Evolutionary conservation across 2,797 vertebrate species (phyloP).

Genomic region (Mastacembelus armatus): DNA sequence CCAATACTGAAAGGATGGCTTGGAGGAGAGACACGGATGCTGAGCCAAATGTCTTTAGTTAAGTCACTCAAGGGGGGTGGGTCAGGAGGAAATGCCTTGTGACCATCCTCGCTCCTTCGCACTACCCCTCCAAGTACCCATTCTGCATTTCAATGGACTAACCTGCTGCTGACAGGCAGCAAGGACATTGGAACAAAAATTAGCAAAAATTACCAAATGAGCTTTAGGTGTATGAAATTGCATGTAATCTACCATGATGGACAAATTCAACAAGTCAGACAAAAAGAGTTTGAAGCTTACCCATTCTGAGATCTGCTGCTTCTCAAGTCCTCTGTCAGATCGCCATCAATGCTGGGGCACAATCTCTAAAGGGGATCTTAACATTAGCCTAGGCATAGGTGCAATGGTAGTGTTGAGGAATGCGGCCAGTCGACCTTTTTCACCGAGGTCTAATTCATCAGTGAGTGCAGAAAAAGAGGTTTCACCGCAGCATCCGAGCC

Average conservation of each 20-base stretch:
- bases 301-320: constrained; percentile 88
- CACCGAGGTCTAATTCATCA: constrained; percentile 83
- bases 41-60: constrained; percentile 84
- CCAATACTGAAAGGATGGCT: constrained; percentile 73
- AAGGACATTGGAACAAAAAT: constrained; percentile 79
- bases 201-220: constrained; percentile 64
- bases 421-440: constrained; percentile 84
- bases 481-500: constrained; percentile 86
- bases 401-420: constrained; percentile 85
- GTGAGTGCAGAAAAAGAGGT: constrained; percentile 77
- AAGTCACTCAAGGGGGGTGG: constrained; percentile 84
- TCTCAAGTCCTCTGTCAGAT: constrained; percentile 85
- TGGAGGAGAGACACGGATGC: constrained; percentile 73
- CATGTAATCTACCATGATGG: constrained; percentile 59
- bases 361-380: constrained; percentile 83
- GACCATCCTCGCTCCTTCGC: constrained; percentile 80
- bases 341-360: constrained; percentile 83
- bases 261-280: constrained; percentile 87
- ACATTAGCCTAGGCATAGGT: constrained; percentile 86
- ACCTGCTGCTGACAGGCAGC: constrained; percentile 80
- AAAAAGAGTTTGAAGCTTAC: constrained; percentile 84
- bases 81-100: constrained; percentile 85
- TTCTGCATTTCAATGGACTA: constrained; percentile 86
- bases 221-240: constrained; percentile 50
- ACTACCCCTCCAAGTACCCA: constrained; percentile 76